Percentiles rank a stretch among this genome's conserved stretches.
Evolutionary conservation across 2,888 invertebrate genomes (phyloP).

Genomic region (Punctoribates punctum): DNA sequence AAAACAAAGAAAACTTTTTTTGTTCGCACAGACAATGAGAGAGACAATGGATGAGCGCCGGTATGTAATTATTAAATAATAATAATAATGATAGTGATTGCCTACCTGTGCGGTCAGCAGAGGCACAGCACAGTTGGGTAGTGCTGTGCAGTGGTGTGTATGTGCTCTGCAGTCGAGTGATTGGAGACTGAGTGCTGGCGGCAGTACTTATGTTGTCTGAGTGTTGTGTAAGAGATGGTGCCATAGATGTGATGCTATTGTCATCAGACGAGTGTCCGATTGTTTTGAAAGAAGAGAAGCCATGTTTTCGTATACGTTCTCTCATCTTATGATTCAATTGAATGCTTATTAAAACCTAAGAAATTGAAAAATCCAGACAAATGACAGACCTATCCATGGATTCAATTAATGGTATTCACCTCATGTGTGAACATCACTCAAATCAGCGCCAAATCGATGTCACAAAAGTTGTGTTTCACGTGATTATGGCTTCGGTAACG

Average conservation of each 20-base stretch:
- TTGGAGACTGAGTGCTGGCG: not conserved
- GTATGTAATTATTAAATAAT: slow-evolving; percentile 4
- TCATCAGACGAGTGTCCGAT: slow-evolving; percentile 1
- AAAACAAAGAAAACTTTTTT: not conserved
- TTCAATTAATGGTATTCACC: too few species aligned
- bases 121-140: not conserved
- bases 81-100: not conserved
- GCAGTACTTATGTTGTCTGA: not conserved
- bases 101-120: not conserved
- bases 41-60: slow-evolving; percentile 7
- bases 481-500: slow-evolving; percentile 7
- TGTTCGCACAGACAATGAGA: not conserved
- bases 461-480: not conserved
- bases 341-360: not conserved
- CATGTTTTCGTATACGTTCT: slow-evolving; percentile 31
- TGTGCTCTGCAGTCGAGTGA: not conserved
- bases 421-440: too few species aligned
- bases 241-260: slow-evolving; percentile 20
- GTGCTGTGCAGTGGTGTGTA: not conserved
- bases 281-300: slow-evolving; percentile 38
- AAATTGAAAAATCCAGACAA: not conserved
- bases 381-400: too few species aligned
- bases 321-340: slow-evolving; percentile 23
- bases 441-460: not conserved
- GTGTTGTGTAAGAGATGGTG: slow-evolving; percentile 41